Evolutionary conservation across 2,113 vertebrate genomes (phyloP).

Genomic region (Pongo abelii): DNA sequence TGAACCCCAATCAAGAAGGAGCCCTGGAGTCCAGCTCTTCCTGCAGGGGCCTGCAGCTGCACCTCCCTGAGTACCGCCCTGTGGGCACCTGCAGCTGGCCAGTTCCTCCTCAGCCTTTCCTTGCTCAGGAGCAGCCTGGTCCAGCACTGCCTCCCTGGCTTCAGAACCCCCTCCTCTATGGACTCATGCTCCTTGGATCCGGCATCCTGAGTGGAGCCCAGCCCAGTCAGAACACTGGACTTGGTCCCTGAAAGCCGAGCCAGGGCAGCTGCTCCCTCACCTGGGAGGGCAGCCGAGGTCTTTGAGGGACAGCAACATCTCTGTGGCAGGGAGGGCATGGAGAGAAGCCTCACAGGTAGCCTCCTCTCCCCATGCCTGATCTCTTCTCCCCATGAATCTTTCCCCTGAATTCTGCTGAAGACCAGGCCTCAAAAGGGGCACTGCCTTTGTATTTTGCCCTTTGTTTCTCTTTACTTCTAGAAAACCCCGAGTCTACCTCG

Average conservation of each 20-base stretch:
- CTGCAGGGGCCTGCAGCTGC: accelerated
- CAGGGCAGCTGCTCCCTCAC: neutral
- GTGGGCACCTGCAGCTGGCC: accelerated
- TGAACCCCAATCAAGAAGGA: neutral
- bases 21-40: too few species aligned
- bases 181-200: neutral
- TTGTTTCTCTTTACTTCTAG: neutral
- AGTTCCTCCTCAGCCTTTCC: accelerated
- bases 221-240: accelerated
- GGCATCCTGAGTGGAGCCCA: neutral
- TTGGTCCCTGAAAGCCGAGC: neutral
- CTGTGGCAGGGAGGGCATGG: accelerated
- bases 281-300: accelerated
- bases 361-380: accelerated
- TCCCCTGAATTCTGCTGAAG: neutral
- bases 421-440: accelerated
- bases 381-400: accelerated
- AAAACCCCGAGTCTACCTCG: neutral
- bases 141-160: accelerated
- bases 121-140: neutral
- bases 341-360: neutral
- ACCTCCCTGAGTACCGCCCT: accelerated
- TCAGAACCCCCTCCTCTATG: accelerated
- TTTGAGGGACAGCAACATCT: neutral
- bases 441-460: too few species aligned